Evolutionary conservation across 2,888 invertebrate species (phyloP).

Genomic region (Dynastes maya): DNA sequence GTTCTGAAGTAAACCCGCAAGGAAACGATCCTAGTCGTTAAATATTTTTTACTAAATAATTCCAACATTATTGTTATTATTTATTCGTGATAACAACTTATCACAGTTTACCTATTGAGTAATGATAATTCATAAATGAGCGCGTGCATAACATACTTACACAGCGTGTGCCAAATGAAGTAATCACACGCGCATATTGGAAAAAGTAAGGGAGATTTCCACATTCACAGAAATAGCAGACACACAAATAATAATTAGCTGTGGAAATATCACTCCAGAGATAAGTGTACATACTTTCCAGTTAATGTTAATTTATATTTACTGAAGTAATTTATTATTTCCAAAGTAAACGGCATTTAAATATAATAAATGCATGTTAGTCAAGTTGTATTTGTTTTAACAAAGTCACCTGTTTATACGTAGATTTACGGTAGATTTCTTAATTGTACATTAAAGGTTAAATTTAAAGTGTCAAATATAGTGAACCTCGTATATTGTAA

Average conservation of each 20-base stretch:
- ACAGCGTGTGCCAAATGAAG: constrained; percentile 13
- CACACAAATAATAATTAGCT: not conserved
- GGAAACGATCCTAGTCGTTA: too few relatives aligned
- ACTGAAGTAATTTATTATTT: not conserved
- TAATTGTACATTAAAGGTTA: too few relatives aligned
- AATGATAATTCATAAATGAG: constrained; percentile 33
- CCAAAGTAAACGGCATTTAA: too few relatives aligned
- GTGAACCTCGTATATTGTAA: too few relatives aligned
- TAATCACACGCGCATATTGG: constrained; percentile 1
- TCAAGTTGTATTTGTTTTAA: too few relatives aligned
- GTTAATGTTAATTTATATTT: not conserved
- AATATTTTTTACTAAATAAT: not conserved
- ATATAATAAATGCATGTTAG: too few relatives aligned
- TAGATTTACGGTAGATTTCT: not conserved
- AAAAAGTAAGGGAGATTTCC: constrained; percentile 6
- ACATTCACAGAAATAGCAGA: not conserved
- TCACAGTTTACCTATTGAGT: constrained; percentile 24
- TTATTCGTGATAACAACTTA: constrained; percentile 40
- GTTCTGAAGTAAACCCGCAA: too few relatives aligned
- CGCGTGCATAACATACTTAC: constrained; percentile 12
- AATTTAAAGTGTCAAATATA: too few relatives aligned
- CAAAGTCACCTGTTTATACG: too few relatives aligned
- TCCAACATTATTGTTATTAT: constrained; percentile 34
- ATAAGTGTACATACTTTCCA: not conserved
- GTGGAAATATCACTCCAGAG: not conserved